Evolutionary conservation across 2,113 vertebrate genomes (phyloP), one percentile per base, ranked within the genome.

Genomic region (Accipiter cooperii): DNA sequence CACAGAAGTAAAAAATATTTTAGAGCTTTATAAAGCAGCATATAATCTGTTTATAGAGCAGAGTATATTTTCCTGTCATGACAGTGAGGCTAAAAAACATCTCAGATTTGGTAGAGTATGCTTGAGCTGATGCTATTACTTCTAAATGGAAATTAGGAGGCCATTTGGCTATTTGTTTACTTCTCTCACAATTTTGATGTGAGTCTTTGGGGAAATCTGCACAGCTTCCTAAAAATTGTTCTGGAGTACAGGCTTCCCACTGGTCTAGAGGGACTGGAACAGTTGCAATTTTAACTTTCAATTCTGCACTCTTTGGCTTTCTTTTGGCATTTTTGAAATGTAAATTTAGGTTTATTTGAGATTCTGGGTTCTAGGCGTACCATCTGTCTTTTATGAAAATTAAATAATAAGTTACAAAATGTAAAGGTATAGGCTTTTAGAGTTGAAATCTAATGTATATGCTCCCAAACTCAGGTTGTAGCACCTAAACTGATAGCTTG

Each of bases 1-100:
- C 93, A 78, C 31, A 88, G 81, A 95, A 90, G 82, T 94, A 93
- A 89, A 96, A 93, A 80, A 89, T 84, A 88, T 65, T 93, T 83
- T 70, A 93, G 78, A 31, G 91, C 58, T 86, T 95, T 96, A 90
- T 91, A 96, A 95, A 93, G 79, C 58, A 92, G 63, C 60, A 60
- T 87, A 94, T 88, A 85, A 87, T 88, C 46, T 83, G 63, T 93
- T 95, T 91, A 83, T 90, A 90, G 81, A 80, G 54, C 66, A 63
- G 75, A 94, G 66, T 90, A 77, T 95, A 88, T 96, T 96, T 87
- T 93, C 79, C 64, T 93, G 76, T 93, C 84, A 58, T 83, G 75
- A 73, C 71, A 75, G 71, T 18, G 46, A 85, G n/a, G n/a, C 51
- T 93, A 82, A 96, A 94, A 97, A 89, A 66, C 70, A 66, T 74